phyloP scores from a whole-genome alignment of 2,797 vertebrate species.

The Leptodactylus fallax region DNA sequence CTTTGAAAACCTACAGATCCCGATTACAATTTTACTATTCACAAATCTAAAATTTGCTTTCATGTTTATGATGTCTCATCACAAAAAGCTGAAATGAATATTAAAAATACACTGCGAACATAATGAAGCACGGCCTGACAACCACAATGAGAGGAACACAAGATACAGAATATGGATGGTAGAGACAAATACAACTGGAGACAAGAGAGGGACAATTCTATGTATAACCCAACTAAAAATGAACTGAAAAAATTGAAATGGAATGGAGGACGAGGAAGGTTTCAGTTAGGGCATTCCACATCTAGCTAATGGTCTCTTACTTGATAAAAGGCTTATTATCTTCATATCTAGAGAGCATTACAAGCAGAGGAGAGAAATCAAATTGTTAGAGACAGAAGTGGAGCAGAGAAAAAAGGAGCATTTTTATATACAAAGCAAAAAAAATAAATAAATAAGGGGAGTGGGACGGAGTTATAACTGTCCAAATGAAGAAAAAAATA shows the following conservation, averaged over 20 bases:
- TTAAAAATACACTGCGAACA: conserved; percentile 72
- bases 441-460: conserved; percentile 19
- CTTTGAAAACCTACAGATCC: neutral
- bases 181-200: neutral
- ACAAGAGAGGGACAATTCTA: neutral
- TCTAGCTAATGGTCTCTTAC: conserved; percentile 96
- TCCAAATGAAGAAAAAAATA: conserved; percentile 7
- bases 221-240: conserved; percentile 74
- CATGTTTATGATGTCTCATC: conserved; percentile 48
- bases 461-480: neutral
- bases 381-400: conserved; percentile 94
- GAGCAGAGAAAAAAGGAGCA: conserved; percentile 81
- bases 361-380: conserved; percentile 99
- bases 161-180: conserved; percentile 8
- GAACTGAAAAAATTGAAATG: conserved; percentile 56
- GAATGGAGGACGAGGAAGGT: conserved; percentile 78
- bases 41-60: conserved; percentile 18
- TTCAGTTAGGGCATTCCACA: conserved; percentile 83
- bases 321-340: conserved; percentile 99
- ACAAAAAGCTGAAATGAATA: conserved; percentile 78
- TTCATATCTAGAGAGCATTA: conserved; percentile 99
- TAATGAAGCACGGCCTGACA: conserved; percentile 30
- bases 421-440: conserved; percentile 72
- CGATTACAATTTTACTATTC: neutral
- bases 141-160: conserved; percentile 57